A percentile compares a stretch with the other conserved stretches of the same genome.
Evolutionary conservation across 2,888 invertebrate species (phyloP).

Genomic region (Apocheima hispidaria): DNA sequence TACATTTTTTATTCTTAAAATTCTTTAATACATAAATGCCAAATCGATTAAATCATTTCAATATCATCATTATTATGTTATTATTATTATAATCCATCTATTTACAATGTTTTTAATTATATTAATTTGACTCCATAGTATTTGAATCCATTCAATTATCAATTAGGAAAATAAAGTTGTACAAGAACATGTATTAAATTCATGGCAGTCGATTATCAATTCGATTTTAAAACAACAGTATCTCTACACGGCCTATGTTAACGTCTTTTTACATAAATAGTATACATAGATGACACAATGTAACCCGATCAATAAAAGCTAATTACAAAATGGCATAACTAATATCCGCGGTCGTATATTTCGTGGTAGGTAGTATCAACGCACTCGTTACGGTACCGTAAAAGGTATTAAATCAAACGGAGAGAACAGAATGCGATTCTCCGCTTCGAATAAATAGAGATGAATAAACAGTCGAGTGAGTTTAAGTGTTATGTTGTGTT

Average conservation of each 20-base stretch:
- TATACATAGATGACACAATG: constrained; percentile 51
- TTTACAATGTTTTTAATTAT: constrained; percentile 55
- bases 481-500: background rate
- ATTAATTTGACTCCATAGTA: constrained; percentile 47
- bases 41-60: constrained; percentile 57
- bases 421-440: constrained; percentile 25
- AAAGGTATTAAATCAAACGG: constrained; percentile 5
- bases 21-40: constrained; percentile 64
- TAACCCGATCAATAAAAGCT: constrained; percentile 36
- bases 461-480: constrained; percentile 32
- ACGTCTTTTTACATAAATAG: constrained; percentile 49
- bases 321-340: constrained; percentile 33
- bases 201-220: constrained; percentile 61
- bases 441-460: constrained; percentile 33
- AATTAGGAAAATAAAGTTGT: constrained; percentile 55
- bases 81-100: constrained; percentile 50
- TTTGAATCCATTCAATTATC: constrained; percentile 36
- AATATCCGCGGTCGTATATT: constrained; percentile 25
- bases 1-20: constrained; percentile 69
- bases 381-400: constrained; percentile 11
- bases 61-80: constrained; percentile 53
- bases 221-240: constrained; percentile 49
- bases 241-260: constrained; percentile 47
- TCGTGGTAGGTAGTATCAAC: no score
- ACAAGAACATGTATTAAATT: constrained; percentile 61